Percentiles rank a stretch among this genome's conserved stretches.
Evolutionary conservation across 2,113 vertebrate species (phyloP).

Genomic region (Rhinoptilus africanus): DNA sequence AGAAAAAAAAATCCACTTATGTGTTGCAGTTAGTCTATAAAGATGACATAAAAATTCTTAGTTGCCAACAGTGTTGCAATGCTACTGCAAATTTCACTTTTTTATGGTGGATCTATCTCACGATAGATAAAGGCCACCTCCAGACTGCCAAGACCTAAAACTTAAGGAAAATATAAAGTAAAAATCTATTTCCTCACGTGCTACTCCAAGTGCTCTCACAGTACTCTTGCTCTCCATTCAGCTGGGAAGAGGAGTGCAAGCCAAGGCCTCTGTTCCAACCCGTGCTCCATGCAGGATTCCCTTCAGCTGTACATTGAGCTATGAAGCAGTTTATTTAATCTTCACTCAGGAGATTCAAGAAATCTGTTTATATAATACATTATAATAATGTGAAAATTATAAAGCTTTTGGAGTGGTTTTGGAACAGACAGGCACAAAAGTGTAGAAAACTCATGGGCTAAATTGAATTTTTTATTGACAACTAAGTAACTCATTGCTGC

Average conservation of each 20-base stretch:
- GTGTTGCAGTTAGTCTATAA: neutral
- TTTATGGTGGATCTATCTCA: neutral
- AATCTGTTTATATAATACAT: neutral
- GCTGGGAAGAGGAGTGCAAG: neutral
- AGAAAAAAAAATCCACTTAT: neutral
- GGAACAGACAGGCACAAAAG: slow-evolving; percentile 40
- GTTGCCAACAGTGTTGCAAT: neutral
- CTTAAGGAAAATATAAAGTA: neutral
- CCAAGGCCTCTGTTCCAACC: neutral
- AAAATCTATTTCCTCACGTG: neutral
- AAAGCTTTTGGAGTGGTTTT: slow-evolving; percentile 54
- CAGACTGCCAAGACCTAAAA: neutral
- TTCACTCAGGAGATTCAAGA: neutral
- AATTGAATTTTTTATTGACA: slow-evolving; percentile 64
- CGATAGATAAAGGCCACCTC: neutral
- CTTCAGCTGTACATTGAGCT: neutral
- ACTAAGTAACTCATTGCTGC: slow-evolving; percentile 35
- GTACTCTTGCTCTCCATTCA: neutral
- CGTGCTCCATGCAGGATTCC: neutral
- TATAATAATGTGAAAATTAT: slow-evolving; percentile 42
- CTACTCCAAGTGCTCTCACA: neutral
- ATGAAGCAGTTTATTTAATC: neutral
- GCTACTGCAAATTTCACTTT: neutral
- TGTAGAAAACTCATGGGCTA: slow-evolving; percentile 32
- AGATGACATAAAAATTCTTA: neutral